Conservation (phyloP, 1,140 invertebrate genomes). For the Lineus longissimus region DNA sequence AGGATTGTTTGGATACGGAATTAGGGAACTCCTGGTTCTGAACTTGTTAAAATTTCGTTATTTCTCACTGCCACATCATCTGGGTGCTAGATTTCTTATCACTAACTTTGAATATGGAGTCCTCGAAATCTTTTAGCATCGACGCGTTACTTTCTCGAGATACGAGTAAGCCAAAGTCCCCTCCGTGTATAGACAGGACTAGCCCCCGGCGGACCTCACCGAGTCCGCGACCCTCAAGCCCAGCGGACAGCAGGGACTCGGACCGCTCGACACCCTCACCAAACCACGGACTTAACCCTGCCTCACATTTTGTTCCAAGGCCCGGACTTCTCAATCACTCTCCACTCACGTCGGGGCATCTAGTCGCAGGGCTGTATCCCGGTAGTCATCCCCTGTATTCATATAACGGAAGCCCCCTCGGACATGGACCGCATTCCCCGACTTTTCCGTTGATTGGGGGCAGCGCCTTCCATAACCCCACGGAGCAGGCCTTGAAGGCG, state of each 20-base stretch:
- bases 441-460: neutral
- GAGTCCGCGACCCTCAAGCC: neutral
- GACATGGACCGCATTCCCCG: neutral
- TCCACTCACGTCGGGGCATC: neutral
- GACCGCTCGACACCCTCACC: neutral
- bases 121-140: neutral
- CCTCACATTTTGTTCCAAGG: neutral
- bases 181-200: neutral
- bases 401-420: neutral
- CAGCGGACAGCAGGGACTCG: neutral
- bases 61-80: too few species aligned
- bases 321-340: neutral
- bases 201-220: neutral
- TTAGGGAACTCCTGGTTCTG: too few species aligned
- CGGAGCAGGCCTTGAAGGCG: neutral
- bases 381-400: neutral
- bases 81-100: too few species aligned
- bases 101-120: too few species aligned
- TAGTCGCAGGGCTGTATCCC: neutral
- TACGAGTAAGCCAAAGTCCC: neutral
- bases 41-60: too few species aligned
- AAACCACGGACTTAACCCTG: neutral
- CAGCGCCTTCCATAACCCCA: constrained; percentile 3
- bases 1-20: too few species aligned
- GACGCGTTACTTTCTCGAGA: neutral